Evolutionary conservation across 1,140 invertebrate genomes (phyloP).

Genomic region (Drosophila dunni): DNA sequence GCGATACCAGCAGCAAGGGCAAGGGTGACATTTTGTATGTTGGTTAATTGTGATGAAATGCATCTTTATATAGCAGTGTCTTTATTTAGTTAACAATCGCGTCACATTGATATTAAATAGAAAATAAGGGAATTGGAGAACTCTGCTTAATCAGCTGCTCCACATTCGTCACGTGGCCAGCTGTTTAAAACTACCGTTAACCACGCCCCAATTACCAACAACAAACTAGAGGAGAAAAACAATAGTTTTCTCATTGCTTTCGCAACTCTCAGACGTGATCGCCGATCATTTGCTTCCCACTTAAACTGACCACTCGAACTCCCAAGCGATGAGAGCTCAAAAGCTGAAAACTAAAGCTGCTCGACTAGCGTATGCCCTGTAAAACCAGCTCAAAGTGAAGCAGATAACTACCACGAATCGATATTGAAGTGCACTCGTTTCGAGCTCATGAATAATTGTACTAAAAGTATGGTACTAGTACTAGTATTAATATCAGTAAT

Average conservation of each 20-base stretch:
- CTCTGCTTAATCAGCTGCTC: slow-evolving; percentile 39
- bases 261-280: slow-evolving; percentile 3
- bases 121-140: background rate
- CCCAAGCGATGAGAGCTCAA: background rate
- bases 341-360: background rate
- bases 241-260: slow-evolving; percentile 21
- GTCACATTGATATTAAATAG: no score
- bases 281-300: slow-evolving; percentile 22
- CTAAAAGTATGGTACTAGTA: no score
- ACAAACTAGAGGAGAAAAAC: background rate
- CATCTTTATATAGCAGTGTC: slow-evolving; percentile 22
- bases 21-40: slow-evolving; percentile 34
- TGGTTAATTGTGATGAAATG: background rate
- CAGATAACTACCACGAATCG: no score
- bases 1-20: background rate
- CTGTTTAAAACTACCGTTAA: slow-evolving; percentile 15
- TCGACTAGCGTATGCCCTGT: slow-evolving; percentile 13
- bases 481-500: no score
- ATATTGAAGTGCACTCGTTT: no score
- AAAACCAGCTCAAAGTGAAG: no score
- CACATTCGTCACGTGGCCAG: slow-evolving; percentile 20
- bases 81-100: background rate
- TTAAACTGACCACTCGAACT: background rate
- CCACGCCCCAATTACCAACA: background rate
- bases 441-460: background rate